phyloP scores from a whole-genome alignment of 2,113 vertebrate species.

The Sprattus sprattus region DNA sequence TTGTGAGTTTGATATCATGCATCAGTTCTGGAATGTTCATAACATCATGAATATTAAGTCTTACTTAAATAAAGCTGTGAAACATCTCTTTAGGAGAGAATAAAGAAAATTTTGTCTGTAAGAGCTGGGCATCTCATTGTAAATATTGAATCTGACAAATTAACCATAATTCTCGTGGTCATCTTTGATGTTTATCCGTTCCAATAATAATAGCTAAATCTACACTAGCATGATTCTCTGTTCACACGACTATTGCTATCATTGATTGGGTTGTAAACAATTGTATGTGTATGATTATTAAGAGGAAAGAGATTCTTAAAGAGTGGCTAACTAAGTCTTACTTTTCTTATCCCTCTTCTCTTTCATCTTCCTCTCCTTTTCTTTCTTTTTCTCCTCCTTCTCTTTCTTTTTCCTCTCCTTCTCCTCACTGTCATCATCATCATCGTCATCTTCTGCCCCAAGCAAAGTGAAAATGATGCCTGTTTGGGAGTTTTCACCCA shows the following conservation, averaged over 20 bases:
- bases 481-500: conserved; percentile 95
- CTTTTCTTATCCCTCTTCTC: conserved; percentile 62
- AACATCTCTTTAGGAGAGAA: not conserved
- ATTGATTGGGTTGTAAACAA: too few relatives aligned
- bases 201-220: not conserved
- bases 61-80: not conserved
- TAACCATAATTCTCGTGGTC: not conserved
- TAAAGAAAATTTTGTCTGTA: too few relatives aligned
- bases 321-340: conserved; percentile 41
- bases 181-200: not conserved
- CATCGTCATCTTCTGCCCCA: conserved; percentile 82
- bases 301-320: not conserved
- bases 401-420: conserved; percentile 64
- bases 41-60: not conserved
- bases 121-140: not conserved
- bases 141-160: not conserved
- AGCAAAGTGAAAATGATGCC: conserved; percentile 97
- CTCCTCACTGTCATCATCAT: conserved; percentile 78
- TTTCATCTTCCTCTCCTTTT: conserved; percentile 55
- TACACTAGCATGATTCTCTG: not conserved
- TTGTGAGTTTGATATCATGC: not conserved
- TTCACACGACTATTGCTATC: too few relatives aligned
- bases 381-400: conserved; percentile 46
- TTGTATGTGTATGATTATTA: too few relatives aligned
- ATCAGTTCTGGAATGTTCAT: not conserved